These are phyloP conservation scores for Nannospalax galili DNA, from an alignment of 2,113 vertebrate genomes.

Conservation along the genomic window DNA sequence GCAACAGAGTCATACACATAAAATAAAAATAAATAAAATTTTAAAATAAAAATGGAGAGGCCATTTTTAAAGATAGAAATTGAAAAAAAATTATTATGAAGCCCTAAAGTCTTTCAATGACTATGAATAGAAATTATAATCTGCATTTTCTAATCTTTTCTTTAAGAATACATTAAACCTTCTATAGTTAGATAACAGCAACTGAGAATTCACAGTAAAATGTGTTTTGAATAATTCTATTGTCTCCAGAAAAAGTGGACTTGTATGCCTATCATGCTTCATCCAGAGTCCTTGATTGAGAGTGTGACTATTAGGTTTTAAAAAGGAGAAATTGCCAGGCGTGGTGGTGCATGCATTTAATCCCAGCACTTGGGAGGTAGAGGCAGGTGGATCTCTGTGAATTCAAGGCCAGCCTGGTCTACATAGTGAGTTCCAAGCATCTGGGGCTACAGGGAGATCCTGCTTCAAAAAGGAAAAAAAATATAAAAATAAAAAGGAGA, in stretches of 20 bases:
- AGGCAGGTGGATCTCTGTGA: neutral
- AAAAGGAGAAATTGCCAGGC: neutral
- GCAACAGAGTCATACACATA: no score
- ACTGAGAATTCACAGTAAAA: neutral
- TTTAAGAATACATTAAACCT: constrained; percentile 29
- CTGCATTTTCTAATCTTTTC: constrained; percentile 25
- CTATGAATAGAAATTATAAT: neutral
- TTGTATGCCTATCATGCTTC: neutral
- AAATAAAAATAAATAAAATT: no score
- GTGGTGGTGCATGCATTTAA: neutral
- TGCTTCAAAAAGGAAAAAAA: neutral
- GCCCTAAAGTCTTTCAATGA: neutral
- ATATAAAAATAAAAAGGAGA: no score
- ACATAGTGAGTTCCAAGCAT: neutral
- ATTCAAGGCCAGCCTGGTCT: neutral
- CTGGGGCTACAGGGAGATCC: neutral
- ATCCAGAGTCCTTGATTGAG: neutral
- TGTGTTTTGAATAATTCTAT: neutral
- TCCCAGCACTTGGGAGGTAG: neutral
- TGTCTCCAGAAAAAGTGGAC: neutral
- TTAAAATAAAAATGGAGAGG: no score
- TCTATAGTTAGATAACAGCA: neutral
- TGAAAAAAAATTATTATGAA: neutral
- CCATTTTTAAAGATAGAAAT: neutral
- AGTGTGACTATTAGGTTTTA: neutral